A percentile compares a stretch with the other conserved stretches of the same genome.
Evolutionary conservation across 2,113 vertebrate genomes (phyloP).

Genomic region (Notarius quadriscutis): DNA sequence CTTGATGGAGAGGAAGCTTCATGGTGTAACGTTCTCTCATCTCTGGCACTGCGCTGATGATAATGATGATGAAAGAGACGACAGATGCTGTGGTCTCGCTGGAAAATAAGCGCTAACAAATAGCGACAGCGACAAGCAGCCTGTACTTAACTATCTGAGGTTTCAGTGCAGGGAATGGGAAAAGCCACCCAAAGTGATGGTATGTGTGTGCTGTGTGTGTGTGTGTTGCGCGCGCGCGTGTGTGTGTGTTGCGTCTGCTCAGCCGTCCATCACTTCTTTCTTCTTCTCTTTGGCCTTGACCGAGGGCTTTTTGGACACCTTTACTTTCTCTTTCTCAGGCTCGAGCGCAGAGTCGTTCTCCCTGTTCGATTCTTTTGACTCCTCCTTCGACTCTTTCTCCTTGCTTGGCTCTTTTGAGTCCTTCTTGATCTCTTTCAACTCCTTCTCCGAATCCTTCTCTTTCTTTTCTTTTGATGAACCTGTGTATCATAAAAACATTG

Average conservation of each 20-base stretch:
- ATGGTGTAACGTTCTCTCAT: not conserved
- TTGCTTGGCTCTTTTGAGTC: conserved; percentile 64
- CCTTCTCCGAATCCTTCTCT: conserved; percentile 30
- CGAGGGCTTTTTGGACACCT: conserved; percentile 66
- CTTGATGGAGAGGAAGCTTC: conserved; percentile 23
- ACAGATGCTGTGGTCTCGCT: not conserved
- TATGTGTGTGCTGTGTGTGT: conserved; percentile 17
- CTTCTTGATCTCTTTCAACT: conserved; percentile 49
- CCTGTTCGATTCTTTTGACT: conserved; percentile 29
- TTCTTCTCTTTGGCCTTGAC: conserved; percentile 73
- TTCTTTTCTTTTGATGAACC: conserved; percentile 52
- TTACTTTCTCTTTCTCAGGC: conserved; percentile 57
- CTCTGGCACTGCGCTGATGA: not conserved
- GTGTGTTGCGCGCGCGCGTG: not conserved
- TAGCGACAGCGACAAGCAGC: not conserved
- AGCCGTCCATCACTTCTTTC: conserved; percentile 66
- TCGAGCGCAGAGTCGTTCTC: conserved; percentile 60
- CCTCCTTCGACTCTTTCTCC: conserved; percentile 57
- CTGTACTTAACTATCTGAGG: conserved; percentile 26
- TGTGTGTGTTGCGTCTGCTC: conserved; percentile 21
- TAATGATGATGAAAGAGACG: not conserved
- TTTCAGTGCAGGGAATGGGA: conserved; percentile 15
- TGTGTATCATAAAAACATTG: conserved; percentile 46
- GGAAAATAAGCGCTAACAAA: not conserved
- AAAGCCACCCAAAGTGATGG: conserved; percentile 25